Conservation (phyloP, 2,888 invertebrate genomes). For the Phytoseiulus persimilis region DNA sequence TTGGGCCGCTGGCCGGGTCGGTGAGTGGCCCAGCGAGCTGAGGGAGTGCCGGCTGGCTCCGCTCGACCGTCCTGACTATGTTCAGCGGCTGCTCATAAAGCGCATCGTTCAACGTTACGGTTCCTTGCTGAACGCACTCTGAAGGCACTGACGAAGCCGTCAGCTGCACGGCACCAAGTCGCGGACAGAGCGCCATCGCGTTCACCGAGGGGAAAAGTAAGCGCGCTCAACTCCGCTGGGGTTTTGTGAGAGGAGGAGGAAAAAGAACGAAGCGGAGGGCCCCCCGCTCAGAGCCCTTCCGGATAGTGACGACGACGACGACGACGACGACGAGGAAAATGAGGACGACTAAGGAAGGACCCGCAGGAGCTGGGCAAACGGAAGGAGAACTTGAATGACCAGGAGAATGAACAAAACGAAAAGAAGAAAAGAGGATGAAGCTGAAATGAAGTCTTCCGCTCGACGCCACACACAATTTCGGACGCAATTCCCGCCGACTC, state of each 20-base stretch:
- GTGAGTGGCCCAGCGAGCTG: too few relatives aligned
- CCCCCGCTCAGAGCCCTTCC: not conserved
- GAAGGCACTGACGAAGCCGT: not conserved
- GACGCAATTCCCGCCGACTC: not conserved
- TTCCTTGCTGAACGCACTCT: not conserved
- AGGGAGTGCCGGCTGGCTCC: too few relatives aligned
- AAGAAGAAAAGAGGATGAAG: not conserved
- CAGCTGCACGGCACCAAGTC: not conserved
- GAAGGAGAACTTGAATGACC: not conserved
- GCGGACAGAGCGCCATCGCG: not conserved
- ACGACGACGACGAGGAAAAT: not conserved
- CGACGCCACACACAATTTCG: conserved; percentile 5
- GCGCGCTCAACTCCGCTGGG: not conserved
- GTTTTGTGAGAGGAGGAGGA: not conserved
- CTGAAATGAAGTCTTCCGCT: not conserved
- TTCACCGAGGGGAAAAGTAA: not conserved
- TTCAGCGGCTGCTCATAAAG: not conserved
- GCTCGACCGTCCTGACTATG: not conserved
- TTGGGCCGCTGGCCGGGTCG: not conserved
- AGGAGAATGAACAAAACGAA: not conserved
- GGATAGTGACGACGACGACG: not conserved
- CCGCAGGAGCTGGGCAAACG: not conserved
- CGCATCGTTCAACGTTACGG: not conserved
- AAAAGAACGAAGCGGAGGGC: not conserved
- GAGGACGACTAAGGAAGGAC: not conserved